Conservation (phyloP, 1,140 invertebrate genomes). For the Laupala kohalensis region DNA sequence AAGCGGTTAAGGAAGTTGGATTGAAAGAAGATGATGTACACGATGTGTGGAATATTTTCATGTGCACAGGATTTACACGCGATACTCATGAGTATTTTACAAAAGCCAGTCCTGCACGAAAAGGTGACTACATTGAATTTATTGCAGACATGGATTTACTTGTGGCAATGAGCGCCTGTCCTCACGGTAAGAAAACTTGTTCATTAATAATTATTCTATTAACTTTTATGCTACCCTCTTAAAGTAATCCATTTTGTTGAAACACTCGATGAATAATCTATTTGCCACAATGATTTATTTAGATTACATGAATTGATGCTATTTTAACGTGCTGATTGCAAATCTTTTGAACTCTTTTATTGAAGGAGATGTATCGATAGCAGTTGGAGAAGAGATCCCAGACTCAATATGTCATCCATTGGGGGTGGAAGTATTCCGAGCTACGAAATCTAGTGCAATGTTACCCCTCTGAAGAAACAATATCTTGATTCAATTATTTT, state of each 20-base stretch:
- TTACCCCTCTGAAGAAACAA: background rate
- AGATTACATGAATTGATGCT: background rate
- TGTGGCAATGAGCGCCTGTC: slow-evolving; percentile 32
- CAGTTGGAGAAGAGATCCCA: slow-evolving; percentile 28
- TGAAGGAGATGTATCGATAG: slow-evolving; percentile 29
- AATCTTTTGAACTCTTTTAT: background rate
- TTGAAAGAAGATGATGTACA: slow-evolving; percentile 33
- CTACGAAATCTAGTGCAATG: background rate
- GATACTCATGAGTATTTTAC: slow-evolving; percentile 34
- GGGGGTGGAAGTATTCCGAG: slow-evolving; percentile 29
- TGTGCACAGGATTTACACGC: slow-evolving; percentile 33
- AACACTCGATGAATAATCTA: background rate
- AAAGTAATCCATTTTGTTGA: background rate
- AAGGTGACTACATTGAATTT: slow-evolving; percentile 36
- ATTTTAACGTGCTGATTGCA: background rate
- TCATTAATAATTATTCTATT: background rate
- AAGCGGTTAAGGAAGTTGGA: slow-evolving; percentile 29
- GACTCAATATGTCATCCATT: slow-evolving; percentile 31
- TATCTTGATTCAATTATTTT: too few relatives aligned
- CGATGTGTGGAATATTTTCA: slow-evolving; percentile 37
- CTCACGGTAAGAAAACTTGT: slow-evolving; percentile 23
- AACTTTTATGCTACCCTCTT: background rate
- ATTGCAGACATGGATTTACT: slow-evolving; percentile 36
- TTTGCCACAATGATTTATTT: background rate
- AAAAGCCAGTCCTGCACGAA: slow-evolving; percentile 31